These are phyloP conservation scores for Petrolisthes manimaculis DNA, from an alignment of 2,888 invertebrate genomes.

Conservation along the genomic window DNA sequence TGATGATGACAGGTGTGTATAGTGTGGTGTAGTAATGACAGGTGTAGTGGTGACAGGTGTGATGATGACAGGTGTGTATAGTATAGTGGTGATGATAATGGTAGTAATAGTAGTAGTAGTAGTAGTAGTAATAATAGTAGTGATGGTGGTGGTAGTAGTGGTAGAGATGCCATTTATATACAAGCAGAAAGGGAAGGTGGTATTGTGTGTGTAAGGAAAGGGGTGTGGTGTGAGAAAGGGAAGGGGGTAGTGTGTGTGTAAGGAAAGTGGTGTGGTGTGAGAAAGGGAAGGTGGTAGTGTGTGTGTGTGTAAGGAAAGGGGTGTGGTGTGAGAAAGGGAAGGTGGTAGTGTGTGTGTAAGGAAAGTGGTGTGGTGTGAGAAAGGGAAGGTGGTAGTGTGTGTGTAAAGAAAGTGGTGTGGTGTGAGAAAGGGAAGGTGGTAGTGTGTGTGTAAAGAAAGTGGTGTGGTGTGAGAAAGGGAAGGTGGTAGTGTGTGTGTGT, in stretches of 20 bases:
- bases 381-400: not conserved
- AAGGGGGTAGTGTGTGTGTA: not conserved
- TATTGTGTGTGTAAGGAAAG: not conserved
- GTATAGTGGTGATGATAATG: conserved; percentile 20
- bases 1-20: too few species aligned
- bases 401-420: not conserved
- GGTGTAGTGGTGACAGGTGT: too few species aligned
- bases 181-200: not conserved
- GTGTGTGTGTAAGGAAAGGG: not conserved
- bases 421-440: not conserved
- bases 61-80: not conserved
- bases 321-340: not conserved
- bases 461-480: not conserved
- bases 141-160: conserved; percentile 20
- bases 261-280: not conserved
- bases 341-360: not conserved
- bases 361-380: not conserved
- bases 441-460: not conserved
- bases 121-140: conserved; percentile 39
- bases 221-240: not conserved
- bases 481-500: not conserved
- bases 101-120: conserved; percentile 36
- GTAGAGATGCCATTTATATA: not conserved
- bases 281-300: not conserved
- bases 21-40: not conserved